phyloP scores from a whole-genome alignment of 2,888 invertebrate genomes.

The Drosophila rubida region DNA sequence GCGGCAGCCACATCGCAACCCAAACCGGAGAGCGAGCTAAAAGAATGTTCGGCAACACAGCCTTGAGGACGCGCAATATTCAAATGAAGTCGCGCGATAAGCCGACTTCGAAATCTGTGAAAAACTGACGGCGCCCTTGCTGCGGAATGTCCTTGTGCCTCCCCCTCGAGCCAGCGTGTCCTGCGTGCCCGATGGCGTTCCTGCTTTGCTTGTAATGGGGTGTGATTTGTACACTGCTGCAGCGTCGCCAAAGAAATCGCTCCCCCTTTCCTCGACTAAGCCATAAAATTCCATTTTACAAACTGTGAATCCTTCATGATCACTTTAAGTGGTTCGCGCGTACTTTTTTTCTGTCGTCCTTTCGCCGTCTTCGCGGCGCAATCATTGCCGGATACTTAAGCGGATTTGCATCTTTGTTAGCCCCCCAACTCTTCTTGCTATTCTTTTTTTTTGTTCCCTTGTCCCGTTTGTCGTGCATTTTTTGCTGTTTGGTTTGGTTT shows the following conservation, averaged over 20 bases:
- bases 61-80: constrained; percentile 75
- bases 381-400: constrained; percentile 82
- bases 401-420: constrained; percentile 80
- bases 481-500: constrained; percentile 51
- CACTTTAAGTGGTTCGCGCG: constrained; percentile 82
- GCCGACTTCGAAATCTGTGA: constrained; percentile 84
- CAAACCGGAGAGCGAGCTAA: constrained; percentile 2
- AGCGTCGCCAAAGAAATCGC: constrained; percentile 24
- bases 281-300: constrained; percentile 83
- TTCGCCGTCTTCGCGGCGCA: constrained; percentile 53
- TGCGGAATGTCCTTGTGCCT: constrained; percentile 39
- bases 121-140: constrained; percentile 71
- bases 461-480: constrained; percentile 43
- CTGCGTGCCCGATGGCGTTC: constrained; percentile 46
- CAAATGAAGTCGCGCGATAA: constrained; percentile 84
- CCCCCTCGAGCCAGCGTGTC: constrained; percentile 18
- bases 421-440: constrained; percentile 1
- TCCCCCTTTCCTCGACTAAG: constrained; percentile 63
- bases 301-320: constrained; percentile 85
- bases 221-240: constrained; percentile 81
- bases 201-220: constrained; percentile 73
- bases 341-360: constrained; percentile 28
- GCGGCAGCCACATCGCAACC: constrained; percentile 10
- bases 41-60: constrained; percentile 16
- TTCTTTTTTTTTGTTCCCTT: not conserved